Base-by-base conservation (phyloP, 2,888 invertebrate genomes). In the Morpho helenor region DNA sequence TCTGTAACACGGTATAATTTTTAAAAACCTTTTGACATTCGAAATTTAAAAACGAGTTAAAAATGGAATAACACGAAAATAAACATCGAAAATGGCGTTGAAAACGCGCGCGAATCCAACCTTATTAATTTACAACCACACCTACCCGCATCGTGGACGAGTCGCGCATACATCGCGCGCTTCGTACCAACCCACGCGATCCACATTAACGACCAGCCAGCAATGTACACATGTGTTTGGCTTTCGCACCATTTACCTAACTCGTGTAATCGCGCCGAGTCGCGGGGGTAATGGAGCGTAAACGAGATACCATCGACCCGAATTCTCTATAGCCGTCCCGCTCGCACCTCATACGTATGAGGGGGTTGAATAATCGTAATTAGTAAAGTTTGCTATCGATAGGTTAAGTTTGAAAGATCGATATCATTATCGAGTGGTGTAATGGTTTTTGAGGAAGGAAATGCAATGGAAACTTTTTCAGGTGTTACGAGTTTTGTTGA, bases 311-410 rank as follows among this genome's bases (percentile, higher is more conserved):
- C 69, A 68, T 62, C 66, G 58, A 61, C 64, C 66, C 59, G 57
- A 67, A 48, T 60, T 63, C 61, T 47, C 52, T 39, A 40, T 52
- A 62, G 59, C 65, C 68, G n/a, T 57, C 66, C 62, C 63, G 55
- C 62, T 63, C 56, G 49, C 52, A 57, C 49, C 10, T n/a, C 42
- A 39, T 52, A 59, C n/a, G 60, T 7, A 50, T 47, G 58, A 59
- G 58, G 7, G 76, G 73, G 73, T 70, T 62, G 31, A 59, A 57
- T 56, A 59, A 52, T 66, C 57, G 68, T 69, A 68, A 60, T 66
- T 57, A 66, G 71, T 67, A 72, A 80, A 79, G 71, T 78, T 75
- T 63, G 68, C 66, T 75, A 79, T 79, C 77, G 76, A 79, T 79
- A 75, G 71, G 70, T 75, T 66, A 79, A 79, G 75, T 79, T 79